phyloP scores from a whole-genome alignment of 2,888 invertebrate genomes.

The Monoplex corrugatus region DNA sequence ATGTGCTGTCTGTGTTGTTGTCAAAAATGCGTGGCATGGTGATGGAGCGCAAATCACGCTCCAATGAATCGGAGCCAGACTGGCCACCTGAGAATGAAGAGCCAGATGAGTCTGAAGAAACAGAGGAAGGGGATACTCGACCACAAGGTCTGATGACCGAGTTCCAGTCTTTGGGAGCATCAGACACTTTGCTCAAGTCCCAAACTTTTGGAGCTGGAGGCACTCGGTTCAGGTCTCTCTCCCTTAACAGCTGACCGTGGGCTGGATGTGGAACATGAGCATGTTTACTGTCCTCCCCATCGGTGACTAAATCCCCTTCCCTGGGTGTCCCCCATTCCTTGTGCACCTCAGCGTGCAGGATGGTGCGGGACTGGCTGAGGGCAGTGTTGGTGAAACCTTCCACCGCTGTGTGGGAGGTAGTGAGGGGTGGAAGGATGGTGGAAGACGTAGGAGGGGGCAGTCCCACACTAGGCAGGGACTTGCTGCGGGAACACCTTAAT shows the following conservation, averaged over 20 bases:
- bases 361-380: constrained; percentile 70
- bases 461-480: constrained; percentile 67
- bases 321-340: constrained; percentile 70
- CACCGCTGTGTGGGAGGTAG: constrained; percentile 40
- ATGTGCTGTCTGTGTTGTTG: constrained; percentile 36
- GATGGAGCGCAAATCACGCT: constrained; percentile 72
- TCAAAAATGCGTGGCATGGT: constrained; percentile 62
- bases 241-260: background rate
- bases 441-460: constrained; percentile 47
- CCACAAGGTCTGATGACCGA: background rate
- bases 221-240: background rate
- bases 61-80: constrained; percentile 59
- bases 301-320: constrained; percentile 43
- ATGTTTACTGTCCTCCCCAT: background rate
- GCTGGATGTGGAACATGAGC: background rate
- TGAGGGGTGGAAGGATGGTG: constrained; percentile 4
- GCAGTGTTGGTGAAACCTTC: constrained; percentile 51
- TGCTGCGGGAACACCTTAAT: constrained; percentile 60
- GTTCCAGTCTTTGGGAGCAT: constrained; percentile 38
- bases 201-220: constrained; percentile 25
- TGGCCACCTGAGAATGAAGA: constrained; percentile 48
- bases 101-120: constrained; percentile 49
- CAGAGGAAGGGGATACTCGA: constrained; percentile 49
- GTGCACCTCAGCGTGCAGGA: constrained; percentile 75
- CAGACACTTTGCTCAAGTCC: constrained; percentile 27